These are phyloP conservation scores for Theodoxus fluviatilis DNA, from an alignment of 2,888 invertebrate genomes.

Conservation along the genomic window DNA sequence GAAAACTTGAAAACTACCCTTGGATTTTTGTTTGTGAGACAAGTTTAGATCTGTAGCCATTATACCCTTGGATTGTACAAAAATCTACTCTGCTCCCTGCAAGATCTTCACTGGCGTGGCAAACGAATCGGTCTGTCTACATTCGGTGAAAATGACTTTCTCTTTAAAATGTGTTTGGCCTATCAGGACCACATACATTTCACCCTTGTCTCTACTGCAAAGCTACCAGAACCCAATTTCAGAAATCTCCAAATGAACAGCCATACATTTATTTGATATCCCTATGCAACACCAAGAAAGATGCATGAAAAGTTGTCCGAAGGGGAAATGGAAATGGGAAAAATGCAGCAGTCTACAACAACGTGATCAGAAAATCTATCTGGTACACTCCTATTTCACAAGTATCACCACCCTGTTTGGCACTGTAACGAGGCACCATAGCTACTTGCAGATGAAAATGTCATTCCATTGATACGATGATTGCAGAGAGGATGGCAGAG, in stretches of 20 bases:
- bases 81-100: not conserved
- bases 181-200: not conserved
- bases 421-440: no score
- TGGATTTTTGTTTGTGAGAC: no score
- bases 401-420: no score
- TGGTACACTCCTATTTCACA: no score
- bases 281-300: not conserved
- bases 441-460: no score
- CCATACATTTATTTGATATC: not conserved
- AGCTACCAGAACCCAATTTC: not conserved
- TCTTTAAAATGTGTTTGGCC: not conserved
- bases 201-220: slow-evolving; percentile 7
- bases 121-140: not conserved
- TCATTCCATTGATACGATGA: no score
- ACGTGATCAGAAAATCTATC: no score
- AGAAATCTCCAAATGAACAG: no score
- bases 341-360: no score
- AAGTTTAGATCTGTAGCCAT: no score
- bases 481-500: no score
- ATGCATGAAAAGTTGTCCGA: not conserved
- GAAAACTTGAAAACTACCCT: not conserved
- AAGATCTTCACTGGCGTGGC: not conserved
- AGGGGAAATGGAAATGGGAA: no score
- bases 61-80: not conserved
- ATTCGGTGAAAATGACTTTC: not conserved